Evolutionary conservation across 2,113 vertebrate genomes (phyloP).

Genomic region (Sardina pilchardus): DNA sequence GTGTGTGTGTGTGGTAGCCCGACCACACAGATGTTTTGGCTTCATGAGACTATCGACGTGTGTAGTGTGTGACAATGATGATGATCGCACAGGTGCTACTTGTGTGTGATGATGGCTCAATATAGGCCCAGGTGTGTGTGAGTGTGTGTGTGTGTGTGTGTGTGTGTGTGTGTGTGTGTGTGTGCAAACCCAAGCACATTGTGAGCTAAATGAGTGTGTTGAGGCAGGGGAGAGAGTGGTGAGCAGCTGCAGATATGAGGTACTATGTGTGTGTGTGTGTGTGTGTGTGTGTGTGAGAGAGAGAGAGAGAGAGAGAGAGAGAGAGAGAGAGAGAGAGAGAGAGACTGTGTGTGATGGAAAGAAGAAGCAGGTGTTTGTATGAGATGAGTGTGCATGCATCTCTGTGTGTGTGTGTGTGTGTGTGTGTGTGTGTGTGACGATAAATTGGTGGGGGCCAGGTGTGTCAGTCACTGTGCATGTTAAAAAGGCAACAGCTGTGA

Average conservation of each 20-base stretch:
- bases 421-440: constrained; percentile 41
- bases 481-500: constrained; percentile 37
- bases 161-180: constrained; percentile 7
- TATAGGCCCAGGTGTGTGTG: too few relatives aligned
- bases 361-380: background rate
- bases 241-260: too few relatives aligned
- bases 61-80: constrained; percentile 22
- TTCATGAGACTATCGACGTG: constrained; percentile 22
- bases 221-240: too few relatives aligned
- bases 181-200: too few relatives aligned
- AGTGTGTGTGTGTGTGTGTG: constrained; percentile 28
- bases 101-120: too few relatives aligned
- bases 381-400: background rate
- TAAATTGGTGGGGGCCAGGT: constrained; percentile 27
- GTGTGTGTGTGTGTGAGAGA: too few relatives aligned
- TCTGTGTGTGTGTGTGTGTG: constrained; percentile 31
- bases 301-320: too few relatives aligned
- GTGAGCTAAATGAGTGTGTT: too few relatives aligned
- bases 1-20: constrained; percentile 32
- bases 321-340: too few relatives aligned
- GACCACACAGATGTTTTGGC: too few relatives aligned
- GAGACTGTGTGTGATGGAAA: background rate
- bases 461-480: background rate
- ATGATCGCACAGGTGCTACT: too few relatives aligned
- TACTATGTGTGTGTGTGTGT: background rate